Base-by-base conservation (phyloP, 2,797 vertebrate genomes). In the Myoxocephalus aenaeus region DNA sequence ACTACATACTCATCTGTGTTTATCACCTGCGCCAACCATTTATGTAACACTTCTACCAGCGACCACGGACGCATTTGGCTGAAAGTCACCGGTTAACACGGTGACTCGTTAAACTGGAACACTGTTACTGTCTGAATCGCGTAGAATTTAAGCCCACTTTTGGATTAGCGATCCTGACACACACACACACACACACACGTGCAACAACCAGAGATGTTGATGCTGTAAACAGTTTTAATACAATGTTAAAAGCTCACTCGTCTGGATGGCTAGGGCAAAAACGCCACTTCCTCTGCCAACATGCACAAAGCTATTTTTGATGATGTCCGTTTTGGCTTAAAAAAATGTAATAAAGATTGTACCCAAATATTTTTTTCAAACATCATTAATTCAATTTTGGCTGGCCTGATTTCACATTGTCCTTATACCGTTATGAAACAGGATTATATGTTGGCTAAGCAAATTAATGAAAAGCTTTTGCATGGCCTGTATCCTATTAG, bases 401-500 rank as follows among this genome's bases (percentile, higher is more conserved):
- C 20, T 61, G 22, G 11, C 15, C n/a, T 63, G 29, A 65, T 65
- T 50, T 65, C 3, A 73, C 40, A 25, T 73, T n/a, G 18, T 7
- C 48, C 7, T 36, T 20, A 57, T 73, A 57, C 44, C 1, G 29
- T 65, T 75, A 50, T 50, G 18, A 59, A 70, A 64, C 53, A n/a
- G 25, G 56, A 61, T 72, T 12, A 79, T 73, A 69, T 46, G 1
- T 32, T 27, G 34, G 18, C 5, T 7, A 14, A 46, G 34, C n/a
- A 59, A 56, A 68, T 65, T 13, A 59, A 85, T 79, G 64, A n/a
- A 65, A 76, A 59, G 54, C 29, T 15, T 1, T 29, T 11, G 7
- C 42, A 13, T 14, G 22, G 18, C 6, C 22, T 66, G 12, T 12
- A 13, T 42, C 17, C 62, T 38, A 1, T 67, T 62, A 53, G 62